Percentiles rank a stretch among this genome's conserved stretches.
Conservation (phyloP, 2,888 invertebrate species). For the Timandra comae region DNA sequence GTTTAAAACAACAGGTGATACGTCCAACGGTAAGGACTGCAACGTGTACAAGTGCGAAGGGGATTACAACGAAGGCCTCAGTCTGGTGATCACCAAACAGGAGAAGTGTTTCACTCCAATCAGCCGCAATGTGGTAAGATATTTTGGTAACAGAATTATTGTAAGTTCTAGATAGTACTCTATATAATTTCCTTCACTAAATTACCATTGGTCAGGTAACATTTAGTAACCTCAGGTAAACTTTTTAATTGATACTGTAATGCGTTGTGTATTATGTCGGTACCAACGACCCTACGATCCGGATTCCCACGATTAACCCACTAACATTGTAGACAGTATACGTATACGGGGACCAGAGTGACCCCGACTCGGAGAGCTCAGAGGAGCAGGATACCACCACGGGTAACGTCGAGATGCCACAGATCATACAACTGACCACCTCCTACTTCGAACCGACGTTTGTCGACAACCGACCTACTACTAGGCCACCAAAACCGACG, state of each 20-base stretch:
- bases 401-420: neutral
- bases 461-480: slow-evolving; percentile 1
- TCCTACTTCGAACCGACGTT: neutral
- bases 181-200: no score
- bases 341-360: neutral
- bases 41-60: neutral
- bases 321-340: slow-evolving; percentile 21
- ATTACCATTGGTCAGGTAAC: neutral
- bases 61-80: neutral
- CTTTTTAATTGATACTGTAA: neutral
- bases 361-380: slow-evolving; percentile 11
- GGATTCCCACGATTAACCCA: no score
- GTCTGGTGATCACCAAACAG: neutral
- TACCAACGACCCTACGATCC: no score
- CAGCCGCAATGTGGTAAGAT: neutral
- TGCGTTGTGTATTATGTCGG: neutral
- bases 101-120: neutral
- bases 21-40: neutral
- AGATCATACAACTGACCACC: no score
- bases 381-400: slow-evolving; percentile 15
- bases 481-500: slow-evolving; percentile 3
- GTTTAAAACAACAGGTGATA: slow-evolving; percentile 2
- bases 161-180: no score
- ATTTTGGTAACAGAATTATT: neutral
- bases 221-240: neutral